Conservation (phyloP, 2,113 vertebrate genomes). For the Neolamprologus toae region DNA sequence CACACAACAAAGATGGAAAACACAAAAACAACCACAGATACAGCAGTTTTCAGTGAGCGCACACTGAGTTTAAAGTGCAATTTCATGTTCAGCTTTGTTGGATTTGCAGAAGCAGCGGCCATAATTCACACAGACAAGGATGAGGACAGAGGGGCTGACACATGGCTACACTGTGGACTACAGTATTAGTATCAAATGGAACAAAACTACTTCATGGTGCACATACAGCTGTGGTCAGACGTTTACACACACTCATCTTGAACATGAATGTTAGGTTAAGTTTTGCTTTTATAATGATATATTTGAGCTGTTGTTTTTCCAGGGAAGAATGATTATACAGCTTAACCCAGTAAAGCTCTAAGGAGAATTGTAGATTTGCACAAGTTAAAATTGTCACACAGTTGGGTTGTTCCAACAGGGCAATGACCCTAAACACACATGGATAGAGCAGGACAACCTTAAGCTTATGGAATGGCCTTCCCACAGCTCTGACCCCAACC, state of each 20-base stretch:
- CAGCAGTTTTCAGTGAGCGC: background rate
- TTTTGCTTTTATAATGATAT: background rate
- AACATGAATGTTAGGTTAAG: background rate
- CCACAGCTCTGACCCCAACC: background rate
- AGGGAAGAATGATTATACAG: background rate
- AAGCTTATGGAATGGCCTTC: background rate
- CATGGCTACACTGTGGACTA: background rate
- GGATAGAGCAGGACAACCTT: background rate
- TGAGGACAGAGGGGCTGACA: background rate
- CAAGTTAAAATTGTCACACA: background rate
- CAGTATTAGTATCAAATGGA: constrained; percentile 20
- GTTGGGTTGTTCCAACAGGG: background rate
- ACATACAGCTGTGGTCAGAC: background rate
- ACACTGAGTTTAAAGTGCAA: constrained; percentile 51
- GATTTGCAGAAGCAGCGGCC: constrained; percentile 43
- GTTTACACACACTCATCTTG: background rate
- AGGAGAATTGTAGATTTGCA: background rate
- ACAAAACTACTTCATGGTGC: background rate
- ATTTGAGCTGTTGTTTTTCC: background rate
- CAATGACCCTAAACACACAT: background rate
- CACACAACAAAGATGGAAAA: background rate
- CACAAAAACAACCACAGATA: background rate
- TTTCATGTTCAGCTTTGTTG: constrained; percentile 36
- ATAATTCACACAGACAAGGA: constrained; percentile 13
- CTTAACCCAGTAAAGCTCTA: background rate